Evolutionary conservation across 2,888 invertebrate species (phyloP), one percentile per base, ranked within the genome.

Genomic region (Polia nebulosa): DNA sequence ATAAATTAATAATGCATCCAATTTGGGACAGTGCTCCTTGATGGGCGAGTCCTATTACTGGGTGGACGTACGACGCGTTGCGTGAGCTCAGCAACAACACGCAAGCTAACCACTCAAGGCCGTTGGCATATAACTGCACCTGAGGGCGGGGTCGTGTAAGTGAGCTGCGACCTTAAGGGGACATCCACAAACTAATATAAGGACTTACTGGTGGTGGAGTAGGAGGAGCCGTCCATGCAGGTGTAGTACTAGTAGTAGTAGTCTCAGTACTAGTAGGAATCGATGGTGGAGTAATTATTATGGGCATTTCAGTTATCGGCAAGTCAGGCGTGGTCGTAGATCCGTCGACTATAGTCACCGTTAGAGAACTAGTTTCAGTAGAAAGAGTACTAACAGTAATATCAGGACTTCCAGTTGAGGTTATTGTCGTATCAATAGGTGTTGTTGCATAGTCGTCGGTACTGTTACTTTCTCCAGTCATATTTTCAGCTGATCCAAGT

Each of bases 171-270:
- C n/a, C n/a, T n/a, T n/a, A 41, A 66, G 9, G n/a, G 20, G 44
- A 64, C 41, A 39, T 49, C 56, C 51, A 78, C 60, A 66, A 57
- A 60, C 44, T 60, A 66, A 15, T 41, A 36, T 32, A 17, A 36
- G 13, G 15, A 69, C 72, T 80, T 76, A 76, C 72, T 64, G 69
- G 59, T 52, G 51, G 72, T 5, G 80, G 55, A 13, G 63, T 29
- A 1, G 78, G 39, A 34, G 76, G 69, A 6, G 49, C n/a, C 3
- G 73, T 39, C 25, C 44, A 74, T 11, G 6, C 15, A n/a, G 74
- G 36, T 13, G 51, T 74, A 15, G 29, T 36, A 20, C 22, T 57
- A 20, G 62, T 55, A 0, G 49, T 55, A 17, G 61, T 39, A 29
- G 8, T 41, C 2, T n/a, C 7, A 15, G 4, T 25, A 17, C 15